Evolutionary conservation across 2,888 invertebrate genomes (phyloP).

Genomic region (Chymomyza amoena): DNA sequence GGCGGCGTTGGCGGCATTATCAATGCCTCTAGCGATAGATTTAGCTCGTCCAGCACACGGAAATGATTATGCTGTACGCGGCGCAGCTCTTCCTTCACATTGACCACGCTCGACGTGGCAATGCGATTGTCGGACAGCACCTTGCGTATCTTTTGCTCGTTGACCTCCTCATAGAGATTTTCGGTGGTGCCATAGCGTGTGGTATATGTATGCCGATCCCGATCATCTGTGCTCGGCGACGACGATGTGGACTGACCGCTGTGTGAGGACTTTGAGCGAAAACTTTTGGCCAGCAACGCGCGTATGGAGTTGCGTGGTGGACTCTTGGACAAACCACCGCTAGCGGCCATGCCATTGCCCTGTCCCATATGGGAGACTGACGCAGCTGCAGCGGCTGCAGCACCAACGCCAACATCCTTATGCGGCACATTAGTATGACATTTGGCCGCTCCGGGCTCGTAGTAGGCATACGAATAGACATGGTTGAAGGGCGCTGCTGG

Average conservation of each 20-base stretch:
- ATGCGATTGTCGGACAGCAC: conserved; percentile 81
- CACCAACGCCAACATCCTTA: conserved; percentile 53
- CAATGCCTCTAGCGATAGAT: conserved; percentile 92
- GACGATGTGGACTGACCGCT: conserved; percentile 72
- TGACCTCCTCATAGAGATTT: conserved; percentile 78
- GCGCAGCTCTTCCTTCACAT: conserved; percentile 90
- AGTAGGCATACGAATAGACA: conserved; percentile 91
- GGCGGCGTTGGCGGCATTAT: conserved; percentile 87
- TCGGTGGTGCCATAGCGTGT: conserved; percentile 91
- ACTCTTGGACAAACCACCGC: conserved; percentile 73
- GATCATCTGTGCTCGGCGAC: conserved; percentile 73
- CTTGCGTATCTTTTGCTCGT: conserved; percentile 78
- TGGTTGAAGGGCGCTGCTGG: conserved; percentile 72
- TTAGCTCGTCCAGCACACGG: conserved; percentile 90
- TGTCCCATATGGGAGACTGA: conserved; percentile 15
- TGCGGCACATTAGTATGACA: conserved; percentile 83
- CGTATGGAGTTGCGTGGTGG: conserved; percentile 78
- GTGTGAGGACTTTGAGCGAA: conserved; percentile 74
- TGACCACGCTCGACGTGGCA: conserved; percentile 83
- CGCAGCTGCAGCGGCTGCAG: neutral
- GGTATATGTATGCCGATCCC: conserved; percentile 83
- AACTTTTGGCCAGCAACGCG: conserved; percentile 76
- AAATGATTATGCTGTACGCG: conserved; percentile 91
- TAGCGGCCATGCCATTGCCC: conserved; percentile 36
- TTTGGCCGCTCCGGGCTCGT: conserved; percentile 84